A percentile compares a stretch with the other conserved stretches of the same genome.
phyloP scores from a whole-genome alignment of 2,888 invertebrate species.

The Mythimna albipuncta region DNA sequence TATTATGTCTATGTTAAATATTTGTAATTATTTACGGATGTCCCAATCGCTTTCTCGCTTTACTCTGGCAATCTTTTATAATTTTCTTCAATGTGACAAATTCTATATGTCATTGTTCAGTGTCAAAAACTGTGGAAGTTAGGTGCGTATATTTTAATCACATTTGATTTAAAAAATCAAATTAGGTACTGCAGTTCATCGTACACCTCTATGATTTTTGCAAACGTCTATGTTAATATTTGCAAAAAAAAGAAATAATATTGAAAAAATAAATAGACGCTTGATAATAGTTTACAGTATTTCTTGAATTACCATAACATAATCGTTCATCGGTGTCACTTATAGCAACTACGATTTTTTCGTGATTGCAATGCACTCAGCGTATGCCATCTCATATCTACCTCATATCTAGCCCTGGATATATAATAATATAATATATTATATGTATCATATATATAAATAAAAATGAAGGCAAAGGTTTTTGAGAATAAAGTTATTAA shows the following conservation, averaged over 20 bases:
- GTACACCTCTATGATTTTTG: not conserved
- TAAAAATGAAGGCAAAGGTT: conserved; percentile 75
- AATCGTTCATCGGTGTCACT: conserved; percentile 9
- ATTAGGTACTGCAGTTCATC: not conserved
- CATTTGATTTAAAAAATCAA: not conserved
- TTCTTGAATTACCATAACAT: conserved; percentile 20
- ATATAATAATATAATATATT: conserved; percentile 31
- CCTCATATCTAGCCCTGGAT: conserved; percentile 27
- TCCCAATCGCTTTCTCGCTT: not conserved
- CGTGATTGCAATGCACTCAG: conserved; percentile 7
- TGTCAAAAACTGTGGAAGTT: not conserved
- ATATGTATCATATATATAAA: conserved; percentile 51
- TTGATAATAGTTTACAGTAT: conserved; percentile 6
- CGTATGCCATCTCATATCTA: conserved; percentile 2
- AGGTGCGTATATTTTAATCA: not conserved
- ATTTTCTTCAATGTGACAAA: conserved; percentile 3
- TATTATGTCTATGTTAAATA: not conserved
- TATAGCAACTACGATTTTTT: conserved; percentile 13
- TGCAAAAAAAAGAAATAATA: no score
- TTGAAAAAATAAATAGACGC: conserved; percentile 6
- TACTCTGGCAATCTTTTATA: no score
- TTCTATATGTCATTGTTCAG: not conserved
- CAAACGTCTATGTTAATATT: not conserved
- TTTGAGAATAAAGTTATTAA: conserved; percentile 70
- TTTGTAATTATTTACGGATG: not conserved